These are phyloP conservation scores for Percina caprodes DNA, from an alignment of 2,113 vertebrate species.

Conservation along the genomic window DNA sequence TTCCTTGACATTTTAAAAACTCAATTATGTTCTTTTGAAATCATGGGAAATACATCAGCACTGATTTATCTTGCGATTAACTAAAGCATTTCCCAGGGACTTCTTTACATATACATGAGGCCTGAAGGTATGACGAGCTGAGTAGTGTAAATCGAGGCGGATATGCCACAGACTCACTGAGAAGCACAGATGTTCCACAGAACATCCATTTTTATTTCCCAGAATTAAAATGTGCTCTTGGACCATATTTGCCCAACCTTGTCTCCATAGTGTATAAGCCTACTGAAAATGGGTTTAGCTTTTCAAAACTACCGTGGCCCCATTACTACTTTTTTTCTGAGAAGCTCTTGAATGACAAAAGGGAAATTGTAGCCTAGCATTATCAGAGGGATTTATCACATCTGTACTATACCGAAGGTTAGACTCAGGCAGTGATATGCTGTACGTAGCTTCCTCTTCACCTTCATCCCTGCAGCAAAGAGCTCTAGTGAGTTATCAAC, in stretches of 20 bases:
- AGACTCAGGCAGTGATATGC: not conserved
- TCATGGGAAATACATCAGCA: slow-evolving; percentile 35
- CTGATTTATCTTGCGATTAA: slow-evolving; percentile 40
- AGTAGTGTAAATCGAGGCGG: slow-evolving; percentile 5
- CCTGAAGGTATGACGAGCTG: slow-evolving; percentile 13
- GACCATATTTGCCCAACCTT: slow-evolving; percentile 6
- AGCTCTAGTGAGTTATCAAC: not conserved
- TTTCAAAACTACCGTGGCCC: not conserved
- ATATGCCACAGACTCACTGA: slow-evolving; percentile 13
- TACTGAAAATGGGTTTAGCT: not conserved
- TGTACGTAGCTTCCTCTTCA: not conserved
- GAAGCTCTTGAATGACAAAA: slow-evolving; percentile 6
- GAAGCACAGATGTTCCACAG: no score
- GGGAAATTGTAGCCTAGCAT: not conserved
- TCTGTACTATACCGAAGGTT: not conserved
- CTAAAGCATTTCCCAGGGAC: slow-evolving; percentile 5
- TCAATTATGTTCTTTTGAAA: slow-evolving; percentile 41
- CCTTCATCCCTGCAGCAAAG: not conserved
- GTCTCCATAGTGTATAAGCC: not conserved
- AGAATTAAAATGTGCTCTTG: slow-evolving; percentile 6
- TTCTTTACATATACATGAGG: slow-evolving; percentile 43
- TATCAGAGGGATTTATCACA: not conserved
- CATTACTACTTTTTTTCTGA: not conserved
- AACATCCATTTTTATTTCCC: no score
- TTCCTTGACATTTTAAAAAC: slow-evolving; percentile 26